These are phyloP conservation scores for Sarcophaga variegata DNA, from an alignment of 2,888 invertebrate genomes.

Conservation along the genomic window DNA sequence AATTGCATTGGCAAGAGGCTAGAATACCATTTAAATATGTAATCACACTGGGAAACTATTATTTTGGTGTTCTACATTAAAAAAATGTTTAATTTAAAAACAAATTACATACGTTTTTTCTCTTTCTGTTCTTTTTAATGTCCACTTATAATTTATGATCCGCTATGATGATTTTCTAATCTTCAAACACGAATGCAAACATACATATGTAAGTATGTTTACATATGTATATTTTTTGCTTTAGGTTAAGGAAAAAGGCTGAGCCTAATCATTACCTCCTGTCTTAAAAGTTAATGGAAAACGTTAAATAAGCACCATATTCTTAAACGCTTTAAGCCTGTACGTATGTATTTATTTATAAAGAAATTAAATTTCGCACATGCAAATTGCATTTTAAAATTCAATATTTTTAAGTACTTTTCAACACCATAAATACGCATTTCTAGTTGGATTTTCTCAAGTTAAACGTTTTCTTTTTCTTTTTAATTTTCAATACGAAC, in stretches of 20 bases:
- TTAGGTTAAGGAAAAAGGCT: background rate
- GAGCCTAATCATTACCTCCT: background rate
- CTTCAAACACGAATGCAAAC: background rate
- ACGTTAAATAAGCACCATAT: background rate
- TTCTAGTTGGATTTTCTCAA: background rate
- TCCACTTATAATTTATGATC: background rate
- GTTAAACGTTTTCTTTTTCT: background rate
- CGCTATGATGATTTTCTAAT: background rate
- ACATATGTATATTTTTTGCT: no score
- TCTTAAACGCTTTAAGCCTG: background rate
- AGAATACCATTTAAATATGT: no score
- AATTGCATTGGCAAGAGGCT: no score
- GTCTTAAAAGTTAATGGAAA: background rate
- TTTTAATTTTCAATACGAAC: background rate
- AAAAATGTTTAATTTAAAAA: no score
- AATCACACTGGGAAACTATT: no score
- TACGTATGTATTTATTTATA: constrained; percentile 3
- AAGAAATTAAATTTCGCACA: constrained; percentile 11
- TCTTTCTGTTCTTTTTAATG: background rate
- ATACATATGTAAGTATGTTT: no score
- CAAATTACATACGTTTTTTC: no score
- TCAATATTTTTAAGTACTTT: constrained; percentile 37
- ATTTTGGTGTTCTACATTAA: no score
- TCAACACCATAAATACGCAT: constrained; percentile 33
- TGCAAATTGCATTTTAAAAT: constrained; percentile 7